phyloP scores from a whole-genome alignment of 2,888 invertebrate species.

The Aporophyla nigra region DNA sequence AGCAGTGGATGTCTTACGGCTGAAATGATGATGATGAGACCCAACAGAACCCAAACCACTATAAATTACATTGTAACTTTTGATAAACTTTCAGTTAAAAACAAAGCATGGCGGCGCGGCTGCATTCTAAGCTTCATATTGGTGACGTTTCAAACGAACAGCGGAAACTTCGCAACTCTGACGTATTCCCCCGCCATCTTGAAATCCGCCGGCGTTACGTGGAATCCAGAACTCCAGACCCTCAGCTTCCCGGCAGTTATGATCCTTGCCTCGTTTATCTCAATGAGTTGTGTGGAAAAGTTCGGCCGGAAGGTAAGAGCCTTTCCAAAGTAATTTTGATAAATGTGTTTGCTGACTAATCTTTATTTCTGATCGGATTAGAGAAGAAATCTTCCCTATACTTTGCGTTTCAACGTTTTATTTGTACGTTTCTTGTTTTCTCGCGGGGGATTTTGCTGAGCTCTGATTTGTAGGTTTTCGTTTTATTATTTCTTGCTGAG shows the following conservation, averaged over 20 bases:
- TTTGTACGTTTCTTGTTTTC: conserved; percentile 43
- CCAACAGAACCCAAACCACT: background rate
- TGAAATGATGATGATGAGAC: too few relatives aligned
- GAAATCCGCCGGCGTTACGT: conserved; percentile 76
- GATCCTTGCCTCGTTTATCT: conserved; percentile 78
- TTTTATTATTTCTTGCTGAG: conserved; percentile 34
- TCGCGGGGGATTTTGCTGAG: conserved; percentile 22
- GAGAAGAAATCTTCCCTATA: conserved; percentile 44
- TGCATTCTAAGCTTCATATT: conserved; percentile 70
- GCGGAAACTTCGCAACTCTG: conserved; percentile 78
- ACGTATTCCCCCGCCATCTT: conserved; percentile 80
- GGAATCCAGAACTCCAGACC: conserved; percentile 80
- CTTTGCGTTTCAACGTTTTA: conserved; percentile 48
- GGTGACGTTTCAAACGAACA: conserved; percentile 72
- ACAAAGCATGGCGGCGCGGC: conserved; percentile 76
- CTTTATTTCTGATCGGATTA: conserved; percentile 64
- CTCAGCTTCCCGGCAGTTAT: conserved; percentile 81
- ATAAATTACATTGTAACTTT: background rate
- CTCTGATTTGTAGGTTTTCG: conserved; percentile 36
- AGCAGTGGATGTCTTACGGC: too few relatives aligned
- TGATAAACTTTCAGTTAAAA: conserved; percentile 72
- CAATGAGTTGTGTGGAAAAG: conserved; percentile 80
- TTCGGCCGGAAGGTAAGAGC: conserved; percentile 81
- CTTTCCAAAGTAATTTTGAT: conserved; percentile 62
- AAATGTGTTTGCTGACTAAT: conserved; percentile 60